A percentile compares a stretch with the other conserved stretches of the same genome.
Evolutionary conservation across 2,113 vertebrate genomes (phyloP).

Genomic region (Bubalus kerabau): DNA sequence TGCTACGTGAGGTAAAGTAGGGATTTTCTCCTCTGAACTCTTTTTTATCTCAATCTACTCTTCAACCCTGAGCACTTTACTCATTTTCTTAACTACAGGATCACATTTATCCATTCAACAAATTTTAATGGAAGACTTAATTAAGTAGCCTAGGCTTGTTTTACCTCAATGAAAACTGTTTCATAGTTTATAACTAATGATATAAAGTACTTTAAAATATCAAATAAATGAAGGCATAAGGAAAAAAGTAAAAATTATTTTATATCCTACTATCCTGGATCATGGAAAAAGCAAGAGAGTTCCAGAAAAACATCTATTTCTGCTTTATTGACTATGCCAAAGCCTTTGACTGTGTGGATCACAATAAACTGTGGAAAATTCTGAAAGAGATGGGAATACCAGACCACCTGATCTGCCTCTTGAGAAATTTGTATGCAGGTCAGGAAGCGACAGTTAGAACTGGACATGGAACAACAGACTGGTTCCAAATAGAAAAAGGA

Average conservation of each 20-base stretch:
- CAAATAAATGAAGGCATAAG: neutral
- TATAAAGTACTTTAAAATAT: neutral
- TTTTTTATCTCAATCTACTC: neutral
- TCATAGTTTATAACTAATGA: neutral
- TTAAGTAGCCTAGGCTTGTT: neutral
- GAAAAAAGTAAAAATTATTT: neutral
- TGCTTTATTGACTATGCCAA: too few species aligned
- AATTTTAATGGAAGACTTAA: neutral
- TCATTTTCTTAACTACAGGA: neutral
- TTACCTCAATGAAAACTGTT: neutral
- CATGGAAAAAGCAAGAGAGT: too few species aligned
- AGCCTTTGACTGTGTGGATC: too few species aligned
- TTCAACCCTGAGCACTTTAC: neutral
- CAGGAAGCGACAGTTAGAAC: too few species aligned
- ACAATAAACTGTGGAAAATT: too few species aligned
- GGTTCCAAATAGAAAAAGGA: too few species aligned
- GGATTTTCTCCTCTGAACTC: neutral
- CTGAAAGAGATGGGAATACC: too few species aligned
- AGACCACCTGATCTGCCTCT: too few species aligned
- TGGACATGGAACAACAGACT: too few species aligned
- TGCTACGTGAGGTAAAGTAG: neutral
- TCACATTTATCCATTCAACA: neutral
- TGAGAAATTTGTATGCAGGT: too few species aligned
- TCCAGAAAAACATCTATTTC: too few species aligned
- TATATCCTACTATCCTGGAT: neutral